Conservation (phyloP, 2,113 vertebrate genomes). For the Labeo catla region DNA sequence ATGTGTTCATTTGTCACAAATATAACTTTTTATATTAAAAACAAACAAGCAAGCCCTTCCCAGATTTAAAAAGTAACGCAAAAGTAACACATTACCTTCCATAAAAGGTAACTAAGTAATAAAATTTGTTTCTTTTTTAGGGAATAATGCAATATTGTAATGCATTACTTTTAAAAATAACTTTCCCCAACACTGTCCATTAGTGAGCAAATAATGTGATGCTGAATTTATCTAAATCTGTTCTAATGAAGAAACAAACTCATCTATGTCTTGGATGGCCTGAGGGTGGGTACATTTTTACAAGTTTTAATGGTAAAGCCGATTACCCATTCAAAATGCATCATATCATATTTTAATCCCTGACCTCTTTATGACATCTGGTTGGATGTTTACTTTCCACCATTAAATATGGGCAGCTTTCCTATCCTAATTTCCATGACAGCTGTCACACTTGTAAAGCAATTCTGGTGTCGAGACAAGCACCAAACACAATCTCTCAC, state of each 20-base stretch:
- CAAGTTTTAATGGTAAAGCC: not conserved
- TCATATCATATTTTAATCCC: not conserved
- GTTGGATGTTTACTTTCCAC: not conserved
- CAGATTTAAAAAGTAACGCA: no score
- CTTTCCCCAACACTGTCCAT: no score
- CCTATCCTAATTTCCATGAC: not conserved
- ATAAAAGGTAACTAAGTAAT: no score
- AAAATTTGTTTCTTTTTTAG: no score
- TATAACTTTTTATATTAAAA: no score
- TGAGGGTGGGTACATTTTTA: not conserved
- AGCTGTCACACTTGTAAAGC: slow-evolving; percentile 12
- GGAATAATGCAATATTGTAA: no score
- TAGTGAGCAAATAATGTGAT: not conserved
- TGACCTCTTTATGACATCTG: slow-evolving; percentile 20
- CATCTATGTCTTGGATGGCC: not conserved
- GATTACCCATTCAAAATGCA: not conserved
- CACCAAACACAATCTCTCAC: not conserved
- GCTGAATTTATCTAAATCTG: not conserved
- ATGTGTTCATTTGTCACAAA: no score
- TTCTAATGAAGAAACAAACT: not conserved
- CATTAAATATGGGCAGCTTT: not conserved
- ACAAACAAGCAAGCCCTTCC: no score
- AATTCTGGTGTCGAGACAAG: not conserved
- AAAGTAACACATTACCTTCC: no score
- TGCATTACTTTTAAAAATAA: no score